Conservation (phyloP, 2,797 vertebrate genomes). For the Huso huso region DNA sequence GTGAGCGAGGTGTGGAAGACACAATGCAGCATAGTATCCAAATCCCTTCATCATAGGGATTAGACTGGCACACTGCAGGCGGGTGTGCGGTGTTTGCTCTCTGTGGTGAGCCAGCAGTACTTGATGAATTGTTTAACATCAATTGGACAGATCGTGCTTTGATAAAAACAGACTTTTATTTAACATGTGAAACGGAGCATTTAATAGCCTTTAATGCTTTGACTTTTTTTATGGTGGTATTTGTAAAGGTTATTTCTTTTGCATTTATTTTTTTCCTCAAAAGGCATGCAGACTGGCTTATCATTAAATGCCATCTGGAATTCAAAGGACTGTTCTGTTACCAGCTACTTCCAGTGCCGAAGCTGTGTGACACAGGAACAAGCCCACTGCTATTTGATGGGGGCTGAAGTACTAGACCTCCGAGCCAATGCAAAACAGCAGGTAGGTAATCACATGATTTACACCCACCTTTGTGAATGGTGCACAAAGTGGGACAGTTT, state of each 20-base stretch:
- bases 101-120: neutral
- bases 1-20: no score
- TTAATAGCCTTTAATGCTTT: neutral
- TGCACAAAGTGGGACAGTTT: no score
- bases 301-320: constrained; percentile 58
- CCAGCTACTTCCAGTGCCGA: constrained; percentile 55
- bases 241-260: constrained; percentile 9
- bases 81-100: no score
- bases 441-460: constrained; percentile 33
- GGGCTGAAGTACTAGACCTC: constrained; percentile 48
- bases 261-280: neutral
- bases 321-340: constrained; percentile 52
- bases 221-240: neutral
- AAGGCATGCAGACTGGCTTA: constrained; percentile 29
- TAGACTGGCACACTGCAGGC: no score
- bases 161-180: neutral
- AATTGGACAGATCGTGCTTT: neutral
- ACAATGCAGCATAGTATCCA: no score
- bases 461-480: no score
- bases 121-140: constrained; percentile 14
- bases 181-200: constrained; percentile 4
- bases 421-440: constrained; percentile 33
- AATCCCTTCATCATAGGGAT: no score
- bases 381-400: constrained; percentile 39
- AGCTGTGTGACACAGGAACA: constrained; percentile 41